Evolutionary conservation across 2,888 invertebrate species (phyloP).

Genomic region (Idaea dimidiata): DNA sequence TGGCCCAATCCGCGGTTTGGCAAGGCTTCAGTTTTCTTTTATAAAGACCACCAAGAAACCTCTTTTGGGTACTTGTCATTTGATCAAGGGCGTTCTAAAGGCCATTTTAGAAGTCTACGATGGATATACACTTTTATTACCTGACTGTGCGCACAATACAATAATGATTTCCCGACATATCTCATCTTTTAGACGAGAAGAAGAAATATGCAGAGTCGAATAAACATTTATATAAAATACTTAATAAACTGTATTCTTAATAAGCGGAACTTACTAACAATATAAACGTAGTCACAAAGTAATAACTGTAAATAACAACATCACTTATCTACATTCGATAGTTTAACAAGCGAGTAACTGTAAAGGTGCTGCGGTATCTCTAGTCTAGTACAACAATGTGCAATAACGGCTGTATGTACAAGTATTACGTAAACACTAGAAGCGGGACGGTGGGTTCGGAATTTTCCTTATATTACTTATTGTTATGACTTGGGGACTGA

Average conservation of each 20-base stretch:
- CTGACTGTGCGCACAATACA: slow-evolving; percentile 22
- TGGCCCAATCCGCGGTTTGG: no score
- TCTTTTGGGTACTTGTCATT: no score
- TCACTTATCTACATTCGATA: slow-evolving; percentile 23
- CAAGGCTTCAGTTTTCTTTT: no score
- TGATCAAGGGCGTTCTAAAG: no score
- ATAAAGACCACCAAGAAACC: no score
- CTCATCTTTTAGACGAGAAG: slow-evolving; percentile 15
- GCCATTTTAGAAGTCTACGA: no score
- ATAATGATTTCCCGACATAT: slow-evolving; percentile 24
- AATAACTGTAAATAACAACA: not conserved
- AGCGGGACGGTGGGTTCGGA: no score
- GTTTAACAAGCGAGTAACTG: slow-evolving; percentile 25
- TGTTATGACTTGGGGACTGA: no score
- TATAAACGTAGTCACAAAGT: not conserved
- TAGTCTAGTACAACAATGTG: slow-evolving; percentile 21
- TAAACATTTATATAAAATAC: slow-evolving; percentile 2
- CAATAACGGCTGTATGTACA: slow-evolving; percentile 7
- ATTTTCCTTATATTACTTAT: no score
- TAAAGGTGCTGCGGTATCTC: slow-evolving; percentile 18
- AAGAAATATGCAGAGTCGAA: slow-evolving; percentile 19
- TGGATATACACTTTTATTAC: no score
- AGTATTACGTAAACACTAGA: no score
- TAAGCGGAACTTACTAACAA: not conserved
- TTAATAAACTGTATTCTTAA: not conserved